Evolutionary conservation across 2,113 vertebrate genomes (phyloP), one percentile per base, ranked within the genome.

Genomic region (Lophotis ruficrista): DNA sequence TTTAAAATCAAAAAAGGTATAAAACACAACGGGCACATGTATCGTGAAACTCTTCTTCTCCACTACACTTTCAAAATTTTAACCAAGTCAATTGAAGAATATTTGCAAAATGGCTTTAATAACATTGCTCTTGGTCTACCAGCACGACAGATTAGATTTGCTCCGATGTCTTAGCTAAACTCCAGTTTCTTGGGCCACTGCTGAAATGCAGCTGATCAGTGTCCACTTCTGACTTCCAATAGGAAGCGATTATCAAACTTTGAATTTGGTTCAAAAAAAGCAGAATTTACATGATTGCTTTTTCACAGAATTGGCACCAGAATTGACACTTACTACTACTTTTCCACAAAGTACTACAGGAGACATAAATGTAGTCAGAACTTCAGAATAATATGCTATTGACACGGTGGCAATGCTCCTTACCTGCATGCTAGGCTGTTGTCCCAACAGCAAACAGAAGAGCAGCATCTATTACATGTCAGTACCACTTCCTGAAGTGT

Each of bases 11-110:
- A 77, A 73, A 80, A 83, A 38, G 17, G 14, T 35, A 21, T 9
- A 38, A 50, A 16, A 89, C 43, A 53, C 9, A 76, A 70, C 6
- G 3, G 83, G 19, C 21, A 28, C 0, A 0, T 1, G 0, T 15
- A 2, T 41, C 7, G 5, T 5, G 12, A 89, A 87, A 23, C 1
- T 10, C 6, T 30, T 65, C 35, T 48, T 60, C 6, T 71, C 27
- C 28, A 27, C 3, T n/a, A 50, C 4, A 9, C 27, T 58, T 87
- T 12, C 23, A 71, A 71, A 62, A 75, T 22, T 84, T 64, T 56
- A 84, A 73, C 7, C 4, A 61, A 62, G 47, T 23, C 11, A 41
- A 21, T 45, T 78, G 17, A 75, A 62, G 50, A 37, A 30, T 19
- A 75, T 82, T 17, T 68, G 22, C 20, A 78, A 73, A 89, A 66